Evolutionary conservation across 1,140 invertebrate species (phyloP), one percentile per base, ranked within the genome.

Genomic region (Cyclargus thomasi): DNA sequence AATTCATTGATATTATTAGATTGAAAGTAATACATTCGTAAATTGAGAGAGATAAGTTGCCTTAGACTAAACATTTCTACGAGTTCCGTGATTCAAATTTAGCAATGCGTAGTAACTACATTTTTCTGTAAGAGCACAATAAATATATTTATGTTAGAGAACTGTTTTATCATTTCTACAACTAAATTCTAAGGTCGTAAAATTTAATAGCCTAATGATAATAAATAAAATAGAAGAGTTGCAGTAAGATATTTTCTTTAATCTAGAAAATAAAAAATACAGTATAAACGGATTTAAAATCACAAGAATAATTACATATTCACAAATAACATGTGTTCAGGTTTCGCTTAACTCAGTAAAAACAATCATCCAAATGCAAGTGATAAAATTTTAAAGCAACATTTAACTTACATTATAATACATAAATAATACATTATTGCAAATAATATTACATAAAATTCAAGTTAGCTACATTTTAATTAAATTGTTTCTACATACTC

Each of bases 221-320:
- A 16, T 21, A 16, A 65, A 35, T n/a, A 65, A 66, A 66, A 35
- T 53, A 35, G n/a, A 66, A 59, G 16, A 66, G 64, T 70, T 79
- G 80, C 83, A 88, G 84, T 88, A 88, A 86, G 79, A 86, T 86
- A 81, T 88, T 86, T 86, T 88, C 82, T 90, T 90, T 90, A 88
- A 88, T 90, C 86, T 88, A 88, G 86, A 90, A 90, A 90, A 88
- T 90, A 88, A 90, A 86, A 88, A 87, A 90, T 86, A 90, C 81
- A 86, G 81, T 86, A 88, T 88, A 88, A 90, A 87, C 83, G 85
- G 86, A 86, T 86, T 90, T 90, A 83, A 88, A 85, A 90, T 88
- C 84, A 90, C 81, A 88, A 90, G 85, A 90, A 85, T 90, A 87
- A 90, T 90, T 90, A 90, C 87, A 90, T 90, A 90, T 90, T 90